Base-by-base conservation (phyloP, 2,888 invertebrate genomes). In the Phoronis australis region DNA sequence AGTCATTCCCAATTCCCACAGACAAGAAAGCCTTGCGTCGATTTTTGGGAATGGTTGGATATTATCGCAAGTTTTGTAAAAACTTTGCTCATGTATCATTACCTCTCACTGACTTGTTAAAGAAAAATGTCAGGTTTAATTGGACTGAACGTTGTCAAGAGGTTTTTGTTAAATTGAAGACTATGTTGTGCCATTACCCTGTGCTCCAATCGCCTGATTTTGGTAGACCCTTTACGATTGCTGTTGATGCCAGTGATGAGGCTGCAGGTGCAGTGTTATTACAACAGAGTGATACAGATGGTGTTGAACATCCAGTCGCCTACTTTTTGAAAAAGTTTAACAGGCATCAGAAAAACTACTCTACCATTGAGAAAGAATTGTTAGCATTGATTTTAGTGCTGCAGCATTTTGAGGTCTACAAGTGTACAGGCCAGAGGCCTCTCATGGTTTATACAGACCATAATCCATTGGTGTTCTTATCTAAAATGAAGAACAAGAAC, bases 301-400 rank as follows among this genome's bases (percentile, higher is more conserved):
- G 45, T 2, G 3, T 44, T 4, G 49, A 45, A 6, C 49, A 49
- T 20, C 49, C 49, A 24, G 38, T 49, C 2, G 31, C 21, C 4
- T 45, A 37, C 31, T 37, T 37, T n/a, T 37, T 26, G 12, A 45
- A 25, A 18, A 49, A 45, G 18, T 38, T 49, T 20, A n/a, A 44
- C 22, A 18, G n/a, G 3, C 45, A 38, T 31, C 27, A 49, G 22
- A n/a, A 3, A 6, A 49, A 49, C 26, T 45, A 45, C 26, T 48
- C 50, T 6, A 49, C 50, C 6, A 49, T 49, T n/a, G 50, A 49
- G 26, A 49, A 49, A 23, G 50, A 49, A 23, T 18, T 27, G 40
- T 40, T 49, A 48, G 27, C 39, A 18, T 21, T 49, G 27, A 15
- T 49, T 6, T n/a, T 49, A 6, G 22, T 47, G 38, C 18, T 49